Base-by-base conservation (phyloP, 2,113 vertebrate species). In the Cryptoleucopteryx plumbea region DNA sequence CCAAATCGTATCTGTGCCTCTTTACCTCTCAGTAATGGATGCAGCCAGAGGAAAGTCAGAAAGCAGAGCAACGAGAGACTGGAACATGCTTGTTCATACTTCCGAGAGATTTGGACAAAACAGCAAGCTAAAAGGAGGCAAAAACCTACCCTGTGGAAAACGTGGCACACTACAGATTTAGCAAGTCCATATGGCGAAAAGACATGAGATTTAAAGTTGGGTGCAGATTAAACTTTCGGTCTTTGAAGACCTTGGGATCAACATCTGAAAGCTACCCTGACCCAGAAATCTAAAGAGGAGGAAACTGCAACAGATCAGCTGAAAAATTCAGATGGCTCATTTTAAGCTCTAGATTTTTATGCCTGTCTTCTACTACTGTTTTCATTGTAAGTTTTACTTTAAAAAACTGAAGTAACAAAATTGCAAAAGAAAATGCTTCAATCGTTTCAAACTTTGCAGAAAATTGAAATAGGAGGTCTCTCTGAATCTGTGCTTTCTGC, bases 111-210 rank as follows among this genome's bases (percentile, higher is more conserved):
- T 40, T 31, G 34, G n/a, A 23, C 8, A 31, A 66, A 66, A 86
- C 56, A 72, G 10, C 12, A 56, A 61, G 31, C 15, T 65, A 25
- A 90, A 94, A 77, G 40, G 19, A 80, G 36, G 13, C 17, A 73
- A 63, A 90, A 77, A 0, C 5, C 18, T 59, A 10, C 38, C 4
- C 21, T 47, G 16, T 16, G 61, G 31, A 63, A 75, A 79, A 59
- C 3, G 4, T 77, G 62, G 40, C 5, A 7, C 22, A 6, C 0
- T 0, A 11, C 8, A 55, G 17, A 7, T 50, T 90, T 36, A 65
- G 22, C 47, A 85, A 61, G 34, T 20, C 73, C 9, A 2, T 31
- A 9, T 9, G 2, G 43, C 0, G 2, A 92, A 88, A 67, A 79
- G 65, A 34, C 6, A 23, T 5, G 6, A 90, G 63, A 55, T 72